These are phyloP conservation scores for Nerophis ophidion DNA, from an alignment of 2,113 vertebrate species.

Conservation along the genomic window DNA sequence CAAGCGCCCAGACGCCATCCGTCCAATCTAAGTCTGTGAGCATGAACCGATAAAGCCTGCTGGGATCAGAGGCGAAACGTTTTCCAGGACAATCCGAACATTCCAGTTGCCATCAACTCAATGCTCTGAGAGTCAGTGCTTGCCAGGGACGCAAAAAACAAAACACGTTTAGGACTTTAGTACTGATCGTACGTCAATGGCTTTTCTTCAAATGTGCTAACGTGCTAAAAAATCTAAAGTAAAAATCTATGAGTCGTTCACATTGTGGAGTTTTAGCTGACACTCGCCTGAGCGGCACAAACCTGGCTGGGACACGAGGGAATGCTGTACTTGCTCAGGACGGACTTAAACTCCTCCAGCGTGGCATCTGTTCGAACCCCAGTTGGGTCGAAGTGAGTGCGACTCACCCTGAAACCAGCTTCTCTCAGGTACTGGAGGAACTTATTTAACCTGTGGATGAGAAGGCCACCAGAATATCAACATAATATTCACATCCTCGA, in stretches of 20 bases:
- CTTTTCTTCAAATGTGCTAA: too few species aligned
- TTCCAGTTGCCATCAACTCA: too few species aligned
- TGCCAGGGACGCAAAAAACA: neutral
- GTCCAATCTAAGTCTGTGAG: neutral
- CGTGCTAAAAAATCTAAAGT: too few species aligned
- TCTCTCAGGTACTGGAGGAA: slow-evolving; percentile 87
- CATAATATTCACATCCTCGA: too few species aligned
- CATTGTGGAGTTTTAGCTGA: slow-evolving; percentile 38
- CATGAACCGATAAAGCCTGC: neutral
- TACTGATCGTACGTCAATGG: too few species aligned
- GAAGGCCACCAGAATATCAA: neutral
- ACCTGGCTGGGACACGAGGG: slow-evolving; percentile 39
- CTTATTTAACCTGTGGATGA: slow-evolving; percentile 82
- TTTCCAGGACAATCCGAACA: too few species aligned
- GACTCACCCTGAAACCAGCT: slow-evolving; percentile 88
- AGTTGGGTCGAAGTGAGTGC: slow-evolving; percentile 96
- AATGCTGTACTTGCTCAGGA: slow-evolving; percentile 86
- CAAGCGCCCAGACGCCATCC: too few species aligned
- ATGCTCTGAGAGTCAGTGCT: neutral
- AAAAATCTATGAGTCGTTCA: too few species aligned
- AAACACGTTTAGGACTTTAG: neutral
- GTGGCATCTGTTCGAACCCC: slow-evolving; percentile 88
- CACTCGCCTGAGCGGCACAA: slow-evolving; percentile 19
- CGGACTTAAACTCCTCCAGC: slow-evolving; percentile 82
- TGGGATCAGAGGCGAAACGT: too few species aligned